A percentile compares a stretch with the other conserved stretches of the same genome.
Evolutionary conservation across 2,797 vertebrate genomes (phyloP).

Genomic region (Sebastes trivittatus): DNA sequence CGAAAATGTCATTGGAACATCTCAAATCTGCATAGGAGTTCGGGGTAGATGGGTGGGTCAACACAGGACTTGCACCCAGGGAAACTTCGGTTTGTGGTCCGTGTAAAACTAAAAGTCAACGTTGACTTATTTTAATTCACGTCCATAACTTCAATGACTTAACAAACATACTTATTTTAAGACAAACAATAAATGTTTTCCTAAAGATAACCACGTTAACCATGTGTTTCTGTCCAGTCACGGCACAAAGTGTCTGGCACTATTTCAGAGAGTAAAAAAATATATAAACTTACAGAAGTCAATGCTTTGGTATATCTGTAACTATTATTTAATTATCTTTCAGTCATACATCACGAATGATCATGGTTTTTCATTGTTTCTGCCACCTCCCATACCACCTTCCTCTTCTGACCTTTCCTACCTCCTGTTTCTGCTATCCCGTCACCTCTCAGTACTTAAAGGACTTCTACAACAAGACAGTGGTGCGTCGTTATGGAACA

Average conservation of each 20-base stretch:
- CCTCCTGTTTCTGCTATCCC: background rate
- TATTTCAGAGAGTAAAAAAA: background rate
- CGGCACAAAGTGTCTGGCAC: background rate
- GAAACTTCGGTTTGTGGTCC: too few relatives aligned
- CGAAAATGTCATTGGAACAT: too few relatives aligned
- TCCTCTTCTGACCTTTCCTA: background rate
- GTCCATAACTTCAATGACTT: too few relatives aligned
- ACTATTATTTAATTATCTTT: background rate
- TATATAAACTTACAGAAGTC: background rate
- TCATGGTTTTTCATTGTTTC: background rate
- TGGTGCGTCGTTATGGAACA: constrained; percentile 80
- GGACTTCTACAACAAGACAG: constrained; percentile 90
- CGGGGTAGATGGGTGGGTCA: too few relatives aligned
- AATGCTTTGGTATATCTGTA: background rate
- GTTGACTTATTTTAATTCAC: background rate
- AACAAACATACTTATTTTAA: background rate
- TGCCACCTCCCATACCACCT: background rate
- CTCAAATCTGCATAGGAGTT: too few relatives aligned
- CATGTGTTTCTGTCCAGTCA: background rate
- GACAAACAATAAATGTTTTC: too few relatives aligned
- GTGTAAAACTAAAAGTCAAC: too few relatives aligned
- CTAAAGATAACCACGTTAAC: too few relatives aligned
- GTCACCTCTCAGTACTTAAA: constrained; percentile 86
- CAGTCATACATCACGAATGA: background rate
- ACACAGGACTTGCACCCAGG: too few relatives aligned